Evolutionary conservation across 1,140 invertebrate genomes (phyloP).

Genomic region (Aphelenchoides fujianensis): DNA sequence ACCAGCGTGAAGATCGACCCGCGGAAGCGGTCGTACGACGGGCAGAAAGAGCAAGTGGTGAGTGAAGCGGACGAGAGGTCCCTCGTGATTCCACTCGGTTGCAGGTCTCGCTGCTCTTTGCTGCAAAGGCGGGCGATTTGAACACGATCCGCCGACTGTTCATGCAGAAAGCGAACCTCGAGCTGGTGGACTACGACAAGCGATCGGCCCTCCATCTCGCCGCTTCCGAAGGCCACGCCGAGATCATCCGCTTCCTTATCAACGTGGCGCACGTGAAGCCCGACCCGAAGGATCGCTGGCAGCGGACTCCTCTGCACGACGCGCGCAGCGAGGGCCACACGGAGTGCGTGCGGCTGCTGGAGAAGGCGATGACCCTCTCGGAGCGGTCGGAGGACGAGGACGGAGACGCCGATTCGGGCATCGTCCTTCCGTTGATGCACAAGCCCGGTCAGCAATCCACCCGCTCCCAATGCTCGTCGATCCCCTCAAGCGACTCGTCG

Average conservation of each 20-base stretch:
- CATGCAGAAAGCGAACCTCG: slow-evolving; percentile 31
- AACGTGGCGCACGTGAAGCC: slow-evolving; percentile 67
- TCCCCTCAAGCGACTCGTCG: slow-evolving; percentile 16
- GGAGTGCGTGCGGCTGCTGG: slow-evolving; percentile 28
- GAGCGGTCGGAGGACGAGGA: slow-evolving; percentile 19
- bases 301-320: slow-evolving; percentile 39
- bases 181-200: slow-evolving; percentile 66
- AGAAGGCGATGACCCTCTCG: slow-evolving; percentile 36
- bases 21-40: slow-evolving; percentile 82
- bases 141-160: slow-evolving; percentile 74
- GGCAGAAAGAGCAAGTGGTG: slow-evolving; percentile 79
- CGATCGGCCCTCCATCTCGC: slow-evolving; percentile 62
- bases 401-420: not conserved
- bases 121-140: slow-evolving; percentile 86
- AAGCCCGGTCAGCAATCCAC: slow-evolving; percentile 11
- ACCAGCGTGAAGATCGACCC: slow-evolving; percentile 82
- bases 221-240: slow-evolving; percentile 72
- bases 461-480: not conserved
- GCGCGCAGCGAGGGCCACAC: slow-evolving; percentile 27
- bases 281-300: slow-evolving; percentile 71
- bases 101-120: slow-evolving; percentile 89
- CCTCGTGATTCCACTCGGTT: too few relatives aligned
- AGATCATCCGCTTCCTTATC: slow-evolving; percentile 82
- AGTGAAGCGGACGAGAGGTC: too few relatives aligned
- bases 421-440: not conserved